Percentiles rank a stretch among this genome's conserved stretches.
These are phyloP conservation scores for Calosoma granatense DNA, from an alignment of 1,140 invertebrate species.

Conservation along the genomic window DNA sequence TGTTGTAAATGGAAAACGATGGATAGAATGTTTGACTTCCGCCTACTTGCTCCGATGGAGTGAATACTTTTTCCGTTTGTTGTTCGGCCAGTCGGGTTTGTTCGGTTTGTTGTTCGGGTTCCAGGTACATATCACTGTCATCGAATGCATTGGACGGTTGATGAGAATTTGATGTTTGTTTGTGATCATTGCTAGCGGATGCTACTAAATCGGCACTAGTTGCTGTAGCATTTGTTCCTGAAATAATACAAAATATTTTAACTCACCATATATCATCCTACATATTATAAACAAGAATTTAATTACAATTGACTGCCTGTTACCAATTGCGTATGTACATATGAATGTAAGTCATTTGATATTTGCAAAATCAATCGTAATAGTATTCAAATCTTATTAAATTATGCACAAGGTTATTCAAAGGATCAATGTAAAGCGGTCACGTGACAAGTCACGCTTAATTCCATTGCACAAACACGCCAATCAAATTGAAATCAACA, in stretches of 20 bases:
- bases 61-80: slow-evolving; percentile 3
- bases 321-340: too few relatives aligned
- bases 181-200: background rate
- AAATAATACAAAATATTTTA: background rate
- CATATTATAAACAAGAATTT: too few relatives aligned
- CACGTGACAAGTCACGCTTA: too few relatives aligned
- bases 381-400: too few relatives aligned
- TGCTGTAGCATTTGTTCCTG: background rate
- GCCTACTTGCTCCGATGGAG: slow-evolving; percentile 12
- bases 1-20: slow-evolving; percentile 25
- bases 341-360: too few relatives aligned
- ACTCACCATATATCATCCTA: too few relatives aligned
- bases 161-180: background rate
- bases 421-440: too few relatives aligned
- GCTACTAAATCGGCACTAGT: background rate
- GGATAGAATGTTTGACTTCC: slow-evolving; percentile 25
- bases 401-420: too few relatives aligned
- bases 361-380: too few relatives aligned
- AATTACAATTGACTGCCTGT: too few relatives aligned
- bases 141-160: slow-evolving; percentile 10
- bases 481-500: too few relatives aligned
- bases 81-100: slow-evolving; percentile 3
- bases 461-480: too few relatives aligned
- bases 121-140: slow-evolving; percentile 25
- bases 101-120: slow-evolving; percentile 15